Evolutionary conservation across 1,140 invertebrate genomes (phyloP).

Genomic region (Galendromus occidentalis): DNA sequence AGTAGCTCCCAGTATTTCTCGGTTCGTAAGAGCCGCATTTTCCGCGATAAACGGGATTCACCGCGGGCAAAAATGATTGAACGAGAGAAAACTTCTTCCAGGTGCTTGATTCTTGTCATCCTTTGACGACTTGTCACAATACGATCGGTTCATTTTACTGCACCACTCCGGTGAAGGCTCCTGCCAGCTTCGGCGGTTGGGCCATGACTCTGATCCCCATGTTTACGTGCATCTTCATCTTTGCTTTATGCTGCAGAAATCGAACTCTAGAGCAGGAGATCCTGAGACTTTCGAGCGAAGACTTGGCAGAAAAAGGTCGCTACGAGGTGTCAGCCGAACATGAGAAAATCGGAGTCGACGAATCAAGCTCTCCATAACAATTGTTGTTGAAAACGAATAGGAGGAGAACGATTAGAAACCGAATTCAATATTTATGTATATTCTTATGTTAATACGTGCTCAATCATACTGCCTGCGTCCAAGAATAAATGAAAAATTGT

Average conservation of each 20-base stretch:
- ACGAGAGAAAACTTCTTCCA: background rate
- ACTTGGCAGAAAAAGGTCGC: background rate
- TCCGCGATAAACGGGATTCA: background rate
- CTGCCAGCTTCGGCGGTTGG: background rate
- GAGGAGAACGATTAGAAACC: too few relatives aligned
- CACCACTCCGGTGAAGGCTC: background rate
- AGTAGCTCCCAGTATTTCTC: background rate
- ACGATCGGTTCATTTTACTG: background rate
- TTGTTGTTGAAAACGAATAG: too few relatives aligned
- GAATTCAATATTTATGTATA: too few relatives aligned
- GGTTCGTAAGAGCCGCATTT: background rate
- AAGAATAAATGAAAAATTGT: too few relatives aligned
- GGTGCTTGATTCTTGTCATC: background rate
- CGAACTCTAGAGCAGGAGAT: background rate
- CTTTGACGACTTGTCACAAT: constrained; percentile 1
- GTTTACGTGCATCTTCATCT: background rate
- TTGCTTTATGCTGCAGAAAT: background rate
- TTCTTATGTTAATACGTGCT: too few relatives aligned
- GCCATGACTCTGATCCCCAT: background rate
- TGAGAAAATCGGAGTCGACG: too few relatives aligned
- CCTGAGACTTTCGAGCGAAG: background rate
- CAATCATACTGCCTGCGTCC: too few relatives aligned
- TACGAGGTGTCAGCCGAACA: background rate
- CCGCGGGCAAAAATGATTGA: background rate
- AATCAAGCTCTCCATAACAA: too few relatives aligned